Conservation (phyloP, 2,113 vertebrate genomes). For the Jacana jacana region DNA sequence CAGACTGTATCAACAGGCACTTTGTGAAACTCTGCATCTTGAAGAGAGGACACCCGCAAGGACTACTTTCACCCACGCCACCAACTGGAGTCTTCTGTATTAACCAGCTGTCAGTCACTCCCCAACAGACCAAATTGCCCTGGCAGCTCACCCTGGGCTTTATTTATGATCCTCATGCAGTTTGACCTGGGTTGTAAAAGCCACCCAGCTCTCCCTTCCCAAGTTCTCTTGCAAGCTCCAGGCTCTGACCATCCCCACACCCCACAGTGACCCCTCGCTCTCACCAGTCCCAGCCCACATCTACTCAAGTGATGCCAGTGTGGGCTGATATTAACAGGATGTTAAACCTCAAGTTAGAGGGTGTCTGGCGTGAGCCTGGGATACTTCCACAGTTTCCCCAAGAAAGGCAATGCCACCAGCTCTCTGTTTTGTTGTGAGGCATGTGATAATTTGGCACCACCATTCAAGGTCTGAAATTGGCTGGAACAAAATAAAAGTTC, state of each 20-base stretch:
- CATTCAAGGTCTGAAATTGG: neutral
- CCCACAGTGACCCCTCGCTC: neutral
- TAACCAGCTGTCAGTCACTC: neutral
- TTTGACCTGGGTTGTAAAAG: neutral
- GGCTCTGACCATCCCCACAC: neutral
- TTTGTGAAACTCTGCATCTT: neutral
- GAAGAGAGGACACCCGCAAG: neutral
- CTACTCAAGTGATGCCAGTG: accelerated
- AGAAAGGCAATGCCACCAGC: conserved; percentile 23
- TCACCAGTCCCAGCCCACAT: neutral
- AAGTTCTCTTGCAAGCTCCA: neutral
- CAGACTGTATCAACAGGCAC: neutral
- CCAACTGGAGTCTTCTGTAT: neutral
- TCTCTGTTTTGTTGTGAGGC: conserved; percentile 24
- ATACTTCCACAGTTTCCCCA: neutral
- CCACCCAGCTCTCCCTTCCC: neutral
- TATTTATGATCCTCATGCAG: accelerated
- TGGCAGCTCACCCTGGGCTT: neutral
- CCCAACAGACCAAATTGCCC: neutral
- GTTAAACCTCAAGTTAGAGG: neutral
- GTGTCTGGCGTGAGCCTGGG: neutral
- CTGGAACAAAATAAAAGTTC: conserved; percentile 44
- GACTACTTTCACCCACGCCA: neutral
- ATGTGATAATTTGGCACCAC: conserved; percentile 25
- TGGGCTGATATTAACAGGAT: neutral